phyloP scores from a whole-genome alignment of 1,140 invertebrate genomes.

The Maconellicoccus hirsutus region DNA sequence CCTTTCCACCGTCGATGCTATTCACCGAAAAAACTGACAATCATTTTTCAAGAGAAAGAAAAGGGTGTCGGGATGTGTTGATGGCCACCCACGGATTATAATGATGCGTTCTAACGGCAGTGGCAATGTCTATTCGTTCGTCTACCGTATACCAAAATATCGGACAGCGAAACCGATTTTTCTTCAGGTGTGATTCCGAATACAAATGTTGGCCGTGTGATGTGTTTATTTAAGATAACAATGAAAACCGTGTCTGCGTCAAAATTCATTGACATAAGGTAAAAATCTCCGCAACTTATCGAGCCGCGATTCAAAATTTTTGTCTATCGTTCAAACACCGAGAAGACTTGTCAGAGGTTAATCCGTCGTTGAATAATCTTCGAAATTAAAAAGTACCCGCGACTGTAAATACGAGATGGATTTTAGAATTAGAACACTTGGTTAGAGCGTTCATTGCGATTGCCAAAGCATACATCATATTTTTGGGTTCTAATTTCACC shows the following conservation, averaged over 20 bases:
- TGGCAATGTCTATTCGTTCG: background rate
- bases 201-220: background rate
- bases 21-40: background rate
- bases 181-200: conserved; percentile 14
- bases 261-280: conserved; percentile 4
- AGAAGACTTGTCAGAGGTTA: too few relatives aligned
- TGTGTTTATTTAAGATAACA: conserved; percentile 17
- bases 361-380: too few relatives aligned
- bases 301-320: too few relatives aligned
- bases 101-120: background rate
- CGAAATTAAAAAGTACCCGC: too few relatives aligned
- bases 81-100: conserved; percentile 14
- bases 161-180: background rate
- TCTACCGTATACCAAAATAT: background rate
- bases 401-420: too few relatives aligned
- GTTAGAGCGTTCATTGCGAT: too few relatives aligned
- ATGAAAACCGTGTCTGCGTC: background rate
- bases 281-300: background rate
- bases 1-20: background rate
- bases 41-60: background rate
- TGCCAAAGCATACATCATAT: too few relatives aligned
- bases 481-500: too few relatives aligned
- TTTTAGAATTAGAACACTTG: too few relatives aligned
- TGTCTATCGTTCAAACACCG: too few relatives aligned
- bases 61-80: conserved; percentile 6